Base-by-base conservation (phyloP, 2,797 vertebrate species). In the Nyctibius grandis region DNA sequence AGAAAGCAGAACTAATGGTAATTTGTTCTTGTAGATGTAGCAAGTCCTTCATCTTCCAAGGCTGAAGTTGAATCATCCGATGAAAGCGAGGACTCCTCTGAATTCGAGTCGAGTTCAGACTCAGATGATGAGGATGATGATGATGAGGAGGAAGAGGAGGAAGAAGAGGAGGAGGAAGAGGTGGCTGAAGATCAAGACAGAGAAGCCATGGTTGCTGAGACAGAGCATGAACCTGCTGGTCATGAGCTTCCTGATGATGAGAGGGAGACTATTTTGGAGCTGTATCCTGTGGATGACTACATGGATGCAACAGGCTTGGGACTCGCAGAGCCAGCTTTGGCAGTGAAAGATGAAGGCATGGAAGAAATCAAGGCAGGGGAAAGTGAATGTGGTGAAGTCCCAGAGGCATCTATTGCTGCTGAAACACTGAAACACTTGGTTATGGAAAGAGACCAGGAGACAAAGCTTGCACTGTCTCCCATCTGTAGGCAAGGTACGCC, bases 61-160 rank as follows among this genome's bases (percentile, higher is more conserved):
- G 98, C 97, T 53, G 98, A 98, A 85, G 98, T 98, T 0, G 98
- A 98, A 84, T 99, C 99, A 13, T 99, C 98, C 0, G 98, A 98
- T 9, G 98, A 98, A 81, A 99, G 98, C 19, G 98, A 98, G 0
- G 98, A 98, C 86, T 99, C 99, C 56, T 99, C 99, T 1, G 99
- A 99, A 74, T 99, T 99, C 1, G 99, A 99, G 87, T 98, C 98
- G 1, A 98, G 98, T 22, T 99, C 99, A 51, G 99, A 99, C 4
- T 99, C 99, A 1, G 98, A 98, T 7, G 98, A 99, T 2, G 98
- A 98, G 2, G 98, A 98, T 3, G 98, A 98, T 0, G 98, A 97
- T 3, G 98, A 96, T 6, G 91, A 91, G 1, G 96, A 91, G 4
- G 97, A 96, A 3, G 93, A 81, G 0, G 98, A 97, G 1, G 97